A percentile compares a stretch with the other conserved stretches of the same genome.
Conservation (phyloP, 2,797 vertebrate species). For the Bovichtus diacanthus region DNA sequence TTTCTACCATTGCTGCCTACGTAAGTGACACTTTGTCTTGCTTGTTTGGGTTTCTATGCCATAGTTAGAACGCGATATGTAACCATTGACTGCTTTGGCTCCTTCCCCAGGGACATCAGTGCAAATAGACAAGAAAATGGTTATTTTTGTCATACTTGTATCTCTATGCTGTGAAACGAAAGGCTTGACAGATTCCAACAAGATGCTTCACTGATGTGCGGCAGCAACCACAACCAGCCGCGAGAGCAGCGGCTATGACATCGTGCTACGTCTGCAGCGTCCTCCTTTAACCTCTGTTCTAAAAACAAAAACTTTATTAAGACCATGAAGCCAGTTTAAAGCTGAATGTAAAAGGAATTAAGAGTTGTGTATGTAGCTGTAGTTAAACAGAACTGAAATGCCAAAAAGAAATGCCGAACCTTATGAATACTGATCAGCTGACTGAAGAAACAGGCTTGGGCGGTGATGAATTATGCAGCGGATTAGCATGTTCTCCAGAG, state of each 20-base stretch:
- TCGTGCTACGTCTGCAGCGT: not conserved
- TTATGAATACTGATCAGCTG: constrained; percentile 56
- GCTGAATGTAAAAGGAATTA: constrained; percentile 1
- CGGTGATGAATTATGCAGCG: constrained; percentile 67
- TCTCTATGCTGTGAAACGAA: constrained; percentile 67
- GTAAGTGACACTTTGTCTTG: constrained; percentile 65
- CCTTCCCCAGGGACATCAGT: constrained; percentile 39
- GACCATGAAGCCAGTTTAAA: not conserved
- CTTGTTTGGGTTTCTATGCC: constrained; percentile 67
- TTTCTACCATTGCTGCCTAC: constrained; percentile 85
- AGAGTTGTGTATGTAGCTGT: constrained; percentile 20
- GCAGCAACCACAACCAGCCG: constrained; percentile 40
- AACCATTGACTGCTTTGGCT: constrained; percentile 59
- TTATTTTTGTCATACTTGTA: constrained; percentile 43
- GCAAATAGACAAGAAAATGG: constrained; percentile 25
- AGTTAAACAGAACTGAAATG: constrained; percentile 8
- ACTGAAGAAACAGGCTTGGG: constrained; percentile 24
- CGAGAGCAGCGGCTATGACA: not conserved
- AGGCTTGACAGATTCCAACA: constrained; percentile 42
- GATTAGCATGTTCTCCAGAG: constrained; percentile 66
- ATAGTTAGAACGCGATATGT: constrained; percentile 71
- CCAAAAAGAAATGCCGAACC: constrained; percentile 21
- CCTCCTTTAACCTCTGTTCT: not conserved
- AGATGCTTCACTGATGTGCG: constrained; percentile 38
- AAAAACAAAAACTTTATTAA: not conserved